These are phyloP conservation scores for Drosophila mercatorum DNA, from an alignment of 2,888 invertebrate species.

Conservation along the genomic window DNA sequence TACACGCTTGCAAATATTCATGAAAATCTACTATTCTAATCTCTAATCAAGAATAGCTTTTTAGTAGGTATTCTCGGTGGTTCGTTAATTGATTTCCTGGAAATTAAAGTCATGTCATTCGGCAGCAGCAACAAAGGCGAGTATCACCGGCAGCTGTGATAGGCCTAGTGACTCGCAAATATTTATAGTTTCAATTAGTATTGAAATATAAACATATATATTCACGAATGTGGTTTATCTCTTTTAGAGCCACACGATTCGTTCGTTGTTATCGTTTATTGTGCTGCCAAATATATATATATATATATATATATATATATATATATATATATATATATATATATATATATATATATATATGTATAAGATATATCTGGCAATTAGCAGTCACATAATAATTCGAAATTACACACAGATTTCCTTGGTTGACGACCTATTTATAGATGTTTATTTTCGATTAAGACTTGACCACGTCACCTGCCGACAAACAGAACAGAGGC, in stretches of 20 bases:
- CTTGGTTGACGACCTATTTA: constrained; percentile 13
- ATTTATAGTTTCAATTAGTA: constrained; percentile 31
- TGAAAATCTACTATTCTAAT: not conserved
- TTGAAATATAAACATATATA: not conserved
- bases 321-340: not conserved
- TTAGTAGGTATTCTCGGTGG: not conserved
- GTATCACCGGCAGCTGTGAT: constrained; percentile 1
- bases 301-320: not conserved
- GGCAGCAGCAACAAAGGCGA: not conserved
- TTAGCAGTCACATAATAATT: constrained; percentile 10
- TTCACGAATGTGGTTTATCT: not conserved
- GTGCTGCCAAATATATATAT: constrained; percentile 1
- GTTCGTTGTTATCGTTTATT: constrained; percentile 4
- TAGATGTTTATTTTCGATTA: constrained; percentile 26
- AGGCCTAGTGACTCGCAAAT: constrained; percentile 29
- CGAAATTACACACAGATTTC: constrained; percentile 4
- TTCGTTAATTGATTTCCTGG: constrained; percentile 10
- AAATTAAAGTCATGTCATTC: constrained; percentile 12
- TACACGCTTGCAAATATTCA: not conserved
- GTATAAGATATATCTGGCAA: not conserved
- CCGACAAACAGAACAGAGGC: not conserved
- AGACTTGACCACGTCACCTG: constrained; percentile 5
- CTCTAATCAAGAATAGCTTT: not conserved
- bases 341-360: not conserved
- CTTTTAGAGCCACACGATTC: not conserved